A percentile compares a stretch with the other conserved stretches of the same genome.
Conservation (phyloP, 1,140 invertebrate genomes). For the Zelostemma sp. region DNA sequence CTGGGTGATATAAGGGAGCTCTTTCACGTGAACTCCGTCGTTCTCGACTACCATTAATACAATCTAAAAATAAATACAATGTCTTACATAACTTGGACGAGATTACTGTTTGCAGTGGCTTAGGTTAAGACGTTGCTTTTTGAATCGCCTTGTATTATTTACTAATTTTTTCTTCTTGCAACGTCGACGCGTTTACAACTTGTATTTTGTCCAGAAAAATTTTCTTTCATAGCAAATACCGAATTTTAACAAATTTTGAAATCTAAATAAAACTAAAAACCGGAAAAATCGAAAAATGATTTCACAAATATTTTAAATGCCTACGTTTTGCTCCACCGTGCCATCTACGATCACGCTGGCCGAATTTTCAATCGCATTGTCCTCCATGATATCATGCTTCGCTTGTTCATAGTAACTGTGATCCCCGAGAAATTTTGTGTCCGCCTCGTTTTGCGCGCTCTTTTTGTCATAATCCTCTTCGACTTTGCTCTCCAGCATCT, state of each 20-base stretch:
- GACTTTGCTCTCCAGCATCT: conserved; percentile 41
- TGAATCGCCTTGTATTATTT: background rate
- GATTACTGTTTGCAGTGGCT: conserved; percentile 26
- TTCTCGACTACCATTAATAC: conserved; percentile 67
- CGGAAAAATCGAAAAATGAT: background rate
- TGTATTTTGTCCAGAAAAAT: too few relatives aligned
- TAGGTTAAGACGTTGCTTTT: conserved; percentile 34
- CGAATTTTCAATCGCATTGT: conserved; percentile 32
- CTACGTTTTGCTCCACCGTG: conserved; percentile 59
- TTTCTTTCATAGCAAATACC: too few relatives aligned
- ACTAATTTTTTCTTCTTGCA: background rate
- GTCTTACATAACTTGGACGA: conserved; percentile 49
- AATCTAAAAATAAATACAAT: conserved; percentile 61
- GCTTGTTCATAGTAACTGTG: conserved; percentile 65
- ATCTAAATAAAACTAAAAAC: background rate
- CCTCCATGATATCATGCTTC: conserved; percentile 43
- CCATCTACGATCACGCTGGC: conserved; percentile 50
- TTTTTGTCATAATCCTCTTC: conserved; percentile 31
- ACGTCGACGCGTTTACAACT: too few relatives aligned
- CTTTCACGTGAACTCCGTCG: conserved; percentile 63
- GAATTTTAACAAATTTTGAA: background rate
- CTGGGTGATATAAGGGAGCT: conserved; percentile 56
- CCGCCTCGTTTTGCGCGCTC: conserved; percentile 7
- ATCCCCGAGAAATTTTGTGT: conserved; percentile 58
- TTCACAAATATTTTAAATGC: conserved; percentile 22